Evolutionary conservation across 1,140 invertebrate species (phyloP).

Genomic region (Lineus longissimus): DNA sequence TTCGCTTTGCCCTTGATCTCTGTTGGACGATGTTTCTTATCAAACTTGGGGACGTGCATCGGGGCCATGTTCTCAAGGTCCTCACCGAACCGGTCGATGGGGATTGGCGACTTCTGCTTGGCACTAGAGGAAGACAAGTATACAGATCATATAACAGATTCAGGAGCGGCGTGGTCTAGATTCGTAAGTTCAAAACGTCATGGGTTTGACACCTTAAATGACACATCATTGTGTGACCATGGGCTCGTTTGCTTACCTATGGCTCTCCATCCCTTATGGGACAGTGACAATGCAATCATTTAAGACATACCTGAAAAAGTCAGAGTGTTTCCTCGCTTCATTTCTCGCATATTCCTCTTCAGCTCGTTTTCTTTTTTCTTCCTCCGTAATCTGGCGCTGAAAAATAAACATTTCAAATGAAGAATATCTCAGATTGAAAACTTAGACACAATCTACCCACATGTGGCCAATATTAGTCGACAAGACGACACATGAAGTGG

Average conservation of each 20-base stretch:
- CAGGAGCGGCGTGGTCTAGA: neutral
- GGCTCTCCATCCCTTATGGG: too few species aligned
- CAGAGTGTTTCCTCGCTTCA: conserved; percentile 46
- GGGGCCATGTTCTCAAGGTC: conserved; percentile 60
- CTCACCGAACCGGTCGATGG: conserved; percentile 85
- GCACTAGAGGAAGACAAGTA: conserved; percentile 59
- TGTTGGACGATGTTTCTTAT: conserved; percentile 54
- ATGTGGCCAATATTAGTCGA: too few species aligned
- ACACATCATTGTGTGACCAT: neutral
- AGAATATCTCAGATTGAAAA: too few species aligned
- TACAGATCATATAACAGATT: neutral
- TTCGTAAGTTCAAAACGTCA: neutral
- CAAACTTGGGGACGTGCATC: conserved; percentile 44
- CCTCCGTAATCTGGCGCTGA: conserved; percentile 47
- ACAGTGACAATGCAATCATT: too few species aligned
- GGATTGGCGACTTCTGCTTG: conserved; percentile 86
- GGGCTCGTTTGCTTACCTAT: neutral
- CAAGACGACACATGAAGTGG: too few species aligned
- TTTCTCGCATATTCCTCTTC: conserved; percentile 35
- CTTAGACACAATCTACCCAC: too few species aligned
- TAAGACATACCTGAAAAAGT: conserved; percentile 46
- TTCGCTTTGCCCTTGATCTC: conserved; percentile 61
- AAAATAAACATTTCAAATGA: conserved; percentile 3
- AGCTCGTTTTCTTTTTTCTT: conserved; percentile 42
- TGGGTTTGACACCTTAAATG: too few species aligned